A percentile compares a stretch with the other conserved stretches of the same genome.
Evolutionary conservation across 2,113 vertebrate genomes (phyloP).

Genomic region (Eupsittula cactorum): DNA sequence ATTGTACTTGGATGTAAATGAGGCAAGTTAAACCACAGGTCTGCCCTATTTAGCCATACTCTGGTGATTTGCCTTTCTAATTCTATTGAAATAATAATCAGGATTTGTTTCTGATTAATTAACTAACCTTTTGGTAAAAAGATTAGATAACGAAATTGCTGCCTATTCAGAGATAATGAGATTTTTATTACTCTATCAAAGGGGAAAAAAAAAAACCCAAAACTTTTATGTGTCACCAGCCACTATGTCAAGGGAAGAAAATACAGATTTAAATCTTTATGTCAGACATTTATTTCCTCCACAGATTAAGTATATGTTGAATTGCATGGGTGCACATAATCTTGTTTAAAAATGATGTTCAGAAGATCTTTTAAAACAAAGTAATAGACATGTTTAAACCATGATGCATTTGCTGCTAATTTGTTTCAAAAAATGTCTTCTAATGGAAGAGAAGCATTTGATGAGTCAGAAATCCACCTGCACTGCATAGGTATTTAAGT

Average conservation of each 20-base stretch:
- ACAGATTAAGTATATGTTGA: slow-evolving; percentile 10
- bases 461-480: slow-evolving; percentile 12
- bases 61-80: slow-evolving; percentile 83
- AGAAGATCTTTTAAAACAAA: slow-evolving; percentile 57
- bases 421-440: slow-evolving; percentile 51
- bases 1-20: slow-evolving; percentile 74
- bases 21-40: slow-evolving; percentile 79
- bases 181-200: slow-evolving; percentile 84
- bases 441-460: slow-evolving; percentile 30
- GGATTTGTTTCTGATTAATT: slow-evolving; percentile 86
- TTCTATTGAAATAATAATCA: slow-evolving; percentile 84
- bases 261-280: slow-evolving; percentile 63
- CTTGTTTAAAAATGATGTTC: slow-evolving; percentile 31
- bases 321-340: neutral
- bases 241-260: slow-evolving; percentile 53
- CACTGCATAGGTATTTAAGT: slow-evolving; percentile 6
- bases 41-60: slow-evolving; percentile 77
- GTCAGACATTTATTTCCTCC: slow-evolving; percentile 47
- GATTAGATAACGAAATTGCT: slow-evolving; percentile 85
- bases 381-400: slow-evolving; percentile 46
- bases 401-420: slow-evolving; percentile 29
- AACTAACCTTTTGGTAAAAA: slow-evolving; percentile 84
- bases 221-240: slow-evolving; percentile 75
- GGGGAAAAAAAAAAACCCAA: neutral
- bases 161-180: slow-evolving; percentile 84